phyloP scores from a whole-genome alignment of 53 echinoderm and acorn worm species.

The Hippasteria phrygiana region DNA sequence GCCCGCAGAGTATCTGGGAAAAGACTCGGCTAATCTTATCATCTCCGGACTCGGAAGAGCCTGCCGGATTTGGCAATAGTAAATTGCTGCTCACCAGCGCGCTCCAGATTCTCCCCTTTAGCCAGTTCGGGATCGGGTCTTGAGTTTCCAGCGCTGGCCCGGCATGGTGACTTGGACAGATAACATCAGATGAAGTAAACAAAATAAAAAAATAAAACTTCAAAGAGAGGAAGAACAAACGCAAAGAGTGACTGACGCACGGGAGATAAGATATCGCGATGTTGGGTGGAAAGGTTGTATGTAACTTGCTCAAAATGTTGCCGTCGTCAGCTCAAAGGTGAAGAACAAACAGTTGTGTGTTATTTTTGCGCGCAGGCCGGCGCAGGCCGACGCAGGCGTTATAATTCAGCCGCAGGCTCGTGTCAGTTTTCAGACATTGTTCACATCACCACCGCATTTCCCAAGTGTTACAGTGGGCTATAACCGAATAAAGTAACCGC shows the following conservation, averaged over 20 bases:
- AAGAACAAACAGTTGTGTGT: background rate
- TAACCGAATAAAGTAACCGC: too few species aligned
- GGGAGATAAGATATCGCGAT: slow-evolving; percentile 16
- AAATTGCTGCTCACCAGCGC: slow-evolving; percentile 28
- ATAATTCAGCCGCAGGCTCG: too few species aligned
- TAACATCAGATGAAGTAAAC: slow-evolving; percentile 33
- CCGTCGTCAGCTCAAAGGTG: background rate
- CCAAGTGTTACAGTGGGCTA: too few species aligned
- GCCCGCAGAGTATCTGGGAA: slow-evolving; percentile 1
- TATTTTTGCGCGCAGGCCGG: background rate
- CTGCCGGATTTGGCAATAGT: slow-evolving; percentile 41
- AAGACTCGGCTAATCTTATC: slow-evolving; percentile 21
- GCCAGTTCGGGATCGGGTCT: background rate
- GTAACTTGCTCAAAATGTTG: slow-evolving; percentile 41
- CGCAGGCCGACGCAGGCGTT: background rate
- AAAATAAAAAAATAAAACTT: too few species aligned
- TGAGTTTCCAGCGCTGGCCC: background rate
- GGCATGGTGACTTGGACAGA: slow-evolving; percentile 1
- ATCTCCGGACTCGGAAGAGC: slow-evolving; percentile 20
- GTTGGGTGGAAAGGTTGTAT: background rate
- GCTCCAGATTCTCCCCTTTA: background rate
- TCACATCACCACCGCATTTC: too few species aligned
- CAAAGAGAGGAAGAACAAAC: background rate
- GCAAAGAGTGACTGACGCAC: slow-evolving; percentile 29
- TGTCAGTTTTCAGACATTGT: too few species aligned